These are phyloP conservation scores for Esox masquinongy DNA, from an alignment of 2,797 vertebrate species.

Conservation along the genomic window DNA sequence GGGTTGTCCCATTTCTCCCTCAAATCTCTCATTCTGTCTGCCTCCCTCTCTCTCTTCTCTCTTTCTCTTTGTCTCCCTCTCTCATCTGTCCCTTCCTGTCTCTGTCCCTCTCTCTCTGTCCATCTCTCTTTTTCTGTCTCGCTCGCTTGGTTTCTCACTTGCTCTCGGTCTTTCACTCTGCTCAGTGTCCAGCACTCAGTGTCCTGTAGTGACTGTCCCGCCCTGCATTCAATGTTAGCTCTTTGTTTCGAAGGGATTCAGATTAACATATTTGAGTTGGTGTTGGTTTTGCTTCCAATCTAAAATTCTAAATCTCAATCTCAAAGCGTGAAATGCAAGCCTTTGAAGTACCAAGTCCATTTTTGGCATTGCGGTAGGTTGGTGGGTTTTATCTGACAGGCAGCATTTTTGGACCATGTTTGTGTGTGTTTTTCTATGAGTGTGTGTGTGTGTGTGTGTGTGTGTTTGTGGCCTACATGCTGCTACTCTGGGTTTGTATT, in stretches of 20 bases:
- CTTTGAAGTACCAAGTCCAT: neutral
- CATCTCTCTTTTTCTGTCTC: too few relatives aligned
- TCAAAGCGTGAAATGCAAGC: neutral
- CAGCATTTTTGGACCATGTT: neutral
- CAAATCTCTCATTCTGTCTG: neutral
- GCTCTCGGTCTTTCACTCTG: neutral
- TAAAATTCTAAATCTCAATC: neutral
- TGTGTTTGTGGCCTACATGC: neutral
- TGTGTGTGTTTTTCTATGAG: too few relatives aligned
- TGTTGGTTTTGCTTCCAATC: neutral
- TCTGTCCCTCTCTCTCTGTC: neutral
- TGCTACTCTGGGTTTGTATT: constrained; percentile 5
- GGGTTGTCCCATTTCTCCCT: constrained; percentile 28
- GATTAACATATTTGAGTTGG: neutral
- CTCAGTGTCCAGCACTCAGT: neutral
- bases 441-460: neutral
- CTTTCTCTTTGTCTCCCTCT: too few relatives aligned
- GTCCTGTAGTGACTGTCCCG: neutral
- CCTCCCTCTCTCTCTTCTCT: neutral
- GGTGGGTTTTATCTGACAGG: neutral
- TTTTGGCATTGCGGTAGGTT: neutral
- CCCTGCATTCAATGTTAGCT: neutral
- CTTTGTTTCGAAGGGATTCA: neutral
- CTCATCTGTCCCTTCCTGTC: too few relatives aligned
- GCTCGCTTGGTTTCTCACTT: too few relatives aligned